Evolutionary conservation across 1,140 invertebrate genomes (phyloP).

Genomic region (Oryzaephilus surinamensis): DNA sequence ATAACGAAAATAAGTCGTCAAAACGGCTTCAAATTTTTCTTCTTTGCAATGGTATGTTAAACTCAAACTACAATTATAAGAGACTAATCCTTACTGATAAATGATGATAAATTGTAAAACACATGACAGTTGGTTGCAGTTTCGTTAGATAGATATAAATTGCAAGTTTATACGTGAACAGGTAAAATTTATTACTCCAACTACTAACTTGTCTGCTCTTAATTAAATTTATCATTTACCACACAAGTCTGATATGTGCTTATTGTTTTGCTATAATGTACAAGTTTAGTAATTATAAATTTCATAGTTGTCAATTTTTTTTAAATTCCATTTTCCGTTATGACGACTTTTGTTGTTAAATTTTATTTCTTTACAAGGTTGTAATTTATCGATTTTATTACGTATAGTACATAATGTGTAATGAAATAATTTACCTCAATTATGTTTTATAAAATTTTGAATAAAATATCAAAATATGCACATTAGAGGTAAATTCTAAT

Average conservation of each 20-base stretch:
- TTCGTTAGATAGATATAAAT: conserved; percentile 11
- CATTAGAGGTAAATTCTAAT: too few species aligned
- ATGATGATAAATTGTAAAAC: conserved; percentile 10
- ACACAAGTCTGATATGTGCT: not conserved
- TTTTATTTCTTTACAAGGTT: not conserved
- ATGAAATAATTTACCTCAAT: too few species aligned
- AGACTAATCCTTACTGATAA: conserved; percentile 9
- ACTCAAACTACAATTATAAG: conserved; percentile 10
- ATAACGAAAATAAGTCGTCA: too few species aligned
- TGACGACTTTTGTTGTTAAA: not conserved
- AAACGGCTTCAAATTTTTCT: not conserved
- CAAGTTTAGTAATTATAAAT: conserved; percentile 4
- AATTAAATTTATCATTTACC: conserved; percentile 10
- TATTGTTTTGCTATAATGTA: conserved; percentile 1
- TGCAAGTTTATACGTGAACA: too few species aligned
- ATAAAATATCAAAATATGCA: too few species aligned
- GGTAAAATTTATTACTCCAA: conserved; percentile 8
- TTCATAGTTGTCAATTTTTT: conserved; percentile 1
- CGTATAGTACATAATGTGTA: too few species aligned
- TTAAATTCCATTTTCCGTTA: not conserved
- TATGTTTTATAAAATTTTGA: too few species aligned
- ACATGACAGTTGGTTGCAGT: conserved; percentile 10
- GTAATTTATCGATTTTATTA: too few species aligned
- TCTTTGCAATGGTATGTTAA: conserved; percentile 1
- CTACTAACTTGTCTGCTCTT: conserved; percentile 2